Base-by-base conservation (phyloP, 2,888 invertebrate species). In the Lasioglossum pauxillum region DNA sequence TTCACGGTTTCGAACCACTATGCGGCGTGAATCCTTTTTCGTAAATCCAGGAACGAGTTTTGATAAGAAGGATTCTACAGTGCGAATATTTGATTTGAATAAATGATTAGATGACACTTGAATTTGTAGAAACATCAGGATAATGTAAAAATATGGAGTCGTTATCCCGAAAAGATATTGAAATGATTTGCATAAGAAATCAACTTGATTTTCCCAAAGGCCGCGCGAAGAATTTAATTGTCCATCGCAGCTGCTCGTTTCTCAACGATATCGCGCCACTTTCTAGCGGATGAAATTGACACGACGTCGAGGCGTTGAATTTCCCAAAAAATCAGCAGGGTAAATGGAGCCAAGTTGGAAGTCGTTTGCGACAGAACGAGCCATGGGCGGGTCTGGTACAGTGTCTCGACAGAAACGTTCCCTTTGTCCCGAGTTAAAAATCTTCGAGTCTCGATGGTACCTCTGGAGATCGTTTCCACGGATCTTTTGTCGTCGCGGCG, bases 401-500 rank as follows among this genome's bases (percentile, higher is more conserved):
- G 57, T 31, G 27, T 27, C 60, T 5, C 67, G 44, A 44, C 16
- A 19, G 41, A 27, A 71, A 23, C 35, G 41, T 75, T 49, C 74
- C 67, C 75, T 77, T 69, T 44, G 38, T 69, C n/a, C 35, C 38
- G n/a, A 75, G 60, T 79, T 82, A 81, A 84, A 57, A 81, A 64
- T 80, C 72, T 38, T 75, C 72, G 76, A 31, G 72, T 60, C 79
- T 49, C 49, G 75, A 10, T 49, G 69, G 71, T 35, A 60, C 67
- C 76, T 78, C 69, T 74, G 71, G 78, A 84, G 71, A 87, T 38
- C 83, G 80, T 83, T 79, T 77, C 78, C 71, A 85, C 81, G 72
- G 81, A 79, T 79, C 81, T 87, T 80, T 83, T 78, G 85, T 80
- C 75, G 76, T 75, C 75, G 82, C 73, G 78, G 82, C 74, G 67